Conservation (phyloP, 2,113 vertebrate species). For the Elephantulus edwardii region DNA sequence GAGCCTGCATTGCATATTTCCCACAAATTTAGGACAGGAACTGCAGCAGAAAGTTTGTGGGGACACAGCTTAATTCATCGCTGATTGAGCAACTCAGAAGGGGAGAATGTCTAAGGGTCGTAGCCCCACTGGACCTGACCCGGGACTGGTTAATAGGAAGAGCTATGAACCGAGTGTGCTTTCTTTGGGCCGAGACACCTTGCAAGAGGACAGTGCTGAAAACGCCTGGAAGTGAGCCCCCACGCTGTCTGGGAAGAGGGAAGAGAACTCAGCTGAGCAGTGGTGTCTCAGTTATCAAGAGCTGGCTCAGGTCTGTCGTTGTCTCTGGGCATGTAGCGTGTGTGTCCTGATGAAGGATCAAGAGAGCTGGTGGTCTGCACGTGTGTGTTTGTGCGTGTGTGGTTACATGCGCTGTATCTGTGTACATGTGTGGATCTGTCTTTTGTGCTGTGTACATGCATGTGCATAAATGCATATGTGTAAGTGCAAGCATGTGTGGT, state of each 20-base stretch:
- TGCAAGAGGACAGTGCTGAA: fast-evolving
- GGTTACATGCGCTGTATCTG: too few species aligned
- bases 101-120: fast-evolving
- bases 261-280: background rate
- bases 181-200: fast-evolving
- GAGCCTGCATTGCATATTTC: background rate
- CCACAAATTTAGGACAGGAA: background rate
- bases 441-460: too few species aligned
- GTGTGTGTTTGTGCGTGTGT: too few species aligned
- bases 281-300: background rate
- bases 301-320: fast-evolving
- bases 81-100: fast-evolving
- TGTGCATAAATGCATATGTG: too few species aligned
- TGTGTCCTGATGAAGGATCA: fast-evolving
- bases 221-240: fast-evolving
- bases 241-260: fast-evolving
- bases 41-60: background rate
- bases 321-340: fast-evolving
- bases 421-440: background rate
- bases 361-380: background rate
- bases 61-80: background rate
- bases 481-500: too few species aligned
- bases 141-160: background rate
- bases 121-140: fast-evolving
- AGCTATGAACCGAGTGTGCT: fast-evolving